These are phyloP conservation scores for Heliconius nattereri DNA, from an alignment of 1,140 invertebrate genomes.

Conservation along the genomic window DNA sequence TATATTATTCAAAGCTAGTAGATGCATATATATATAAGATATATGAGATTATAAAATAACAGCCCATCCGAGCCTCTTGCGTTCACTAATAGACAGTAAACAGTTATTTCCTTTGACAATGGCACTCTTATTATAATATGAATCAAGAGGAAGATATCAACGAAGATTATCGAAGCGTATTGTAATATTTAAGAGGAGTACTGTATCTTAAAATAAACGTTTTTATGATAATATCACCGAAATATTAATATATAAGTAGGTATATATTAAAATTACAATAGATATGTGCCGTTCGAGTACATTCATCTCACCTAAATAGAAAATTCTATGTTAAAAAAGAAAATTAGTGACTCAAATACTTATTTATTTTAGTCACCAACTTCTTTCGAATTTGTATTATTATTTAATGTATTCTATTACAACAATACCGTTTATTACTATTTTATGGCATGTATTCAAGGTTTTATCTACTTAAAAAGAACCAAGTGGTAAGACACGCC, in stretches of 20 bases:
- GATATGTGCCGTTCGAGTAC: background rate
- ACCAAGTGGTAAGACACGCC: no score
- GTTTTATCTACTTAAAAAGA: no score
- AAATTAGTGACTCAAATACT: background rate
- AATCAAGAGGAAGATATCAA: background rate
- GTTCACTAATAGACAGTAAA: background rate
- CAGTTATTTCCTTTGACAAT: conserved; percentile 8
- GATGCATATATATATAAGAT: no score
- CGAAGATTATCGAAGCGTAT: background rate
- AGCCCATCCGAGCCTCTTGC: background rate
- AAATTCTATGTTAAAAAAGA: background rate
- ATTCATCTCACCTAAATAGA: background rate
- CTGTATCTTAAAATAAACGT: background rate
- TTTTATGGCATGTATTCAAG: no score
- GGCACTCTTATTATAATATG: background rate
- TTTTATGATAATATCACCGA: background rate
- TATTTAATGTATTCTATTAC: background rate
- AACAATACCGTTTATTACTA: background rate
- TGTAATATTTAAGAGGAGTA: background rate
- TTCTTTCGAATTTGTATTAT: background rate
- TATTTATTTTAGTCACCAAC: background rate
- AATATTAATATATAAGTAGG: background rate
- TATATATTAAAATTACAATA: background rate
- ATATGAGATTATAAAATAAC: no score
- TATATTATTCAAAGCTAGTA: no score